phyloP scores from a whole-genome alignment of 2,888 invertebrate species.

The Labia minor region DNA sequence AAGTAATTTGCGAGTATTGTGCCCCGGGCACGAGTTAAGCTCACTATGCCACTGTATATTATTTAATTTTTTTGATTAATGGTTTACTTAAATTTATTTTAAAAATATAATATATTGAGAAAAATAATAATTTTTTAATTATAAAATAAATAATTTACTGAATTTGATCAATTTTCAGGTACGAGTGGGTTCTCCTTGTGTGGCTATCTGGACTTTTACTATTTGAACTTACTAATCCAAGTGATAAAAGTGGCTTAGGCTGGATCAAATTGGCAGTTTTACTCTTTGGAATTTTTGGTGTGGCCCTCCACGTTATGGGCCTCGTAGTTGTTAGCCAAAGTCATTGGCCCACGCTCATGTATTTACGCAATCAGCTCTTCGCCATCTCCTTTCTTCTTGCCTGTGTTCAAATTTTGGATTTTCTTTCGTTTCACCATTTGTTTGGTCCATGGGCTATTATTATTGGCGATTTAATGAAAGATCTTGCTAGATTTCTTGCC shows the following conservation, averaged over 20 bases:
- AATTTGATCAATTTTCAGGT: slow-evolving; percentile 33
- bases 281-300: slow-evolving; percentile 79
- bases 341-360: slow-evolving; percentile 79
- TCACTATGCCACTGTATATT: too few relatives aligned
- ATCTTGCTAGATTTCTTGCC: slow-evolving; percentile 90
- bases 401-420: slow-evolving; percentile 95
- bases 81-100: too few relatives aligned
- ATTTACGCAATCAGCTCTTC: slow-evolving; percentile 92
- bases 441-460: slow-evolving; percentile 99
- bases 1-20: too few relatives aligned
- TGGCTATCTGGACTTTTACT: slow-evolving; percentile 91
- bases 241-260: slow-evolving; percentile 92
- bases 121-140: too few relatives aligned
- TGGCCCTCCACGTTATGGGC: slow-evolving; percentile 78
- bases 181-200: slow-evolving; percentile 88
- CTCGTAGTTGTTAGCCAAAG: slow-evolving; percentile 51
- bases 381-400: slow-evolving; percentile 89
- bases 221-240: slow-evolving; percentile 94
- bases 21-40: too few relatives aligned
- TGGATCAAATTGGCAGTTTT: slow-evolving; percentile 84
- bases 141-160: too few relatives aligned
- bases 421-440: slow-evolving; percentile 95
- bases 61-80: too few relatives aligned
- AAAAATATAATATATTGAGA: too few relatives aligned
- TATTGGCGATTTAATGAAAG: slow-evolving; percentile 89